Conservation (phyloP, 2,113 vertebrate genomes). For the Rhodinocichla rosea region DNA sequence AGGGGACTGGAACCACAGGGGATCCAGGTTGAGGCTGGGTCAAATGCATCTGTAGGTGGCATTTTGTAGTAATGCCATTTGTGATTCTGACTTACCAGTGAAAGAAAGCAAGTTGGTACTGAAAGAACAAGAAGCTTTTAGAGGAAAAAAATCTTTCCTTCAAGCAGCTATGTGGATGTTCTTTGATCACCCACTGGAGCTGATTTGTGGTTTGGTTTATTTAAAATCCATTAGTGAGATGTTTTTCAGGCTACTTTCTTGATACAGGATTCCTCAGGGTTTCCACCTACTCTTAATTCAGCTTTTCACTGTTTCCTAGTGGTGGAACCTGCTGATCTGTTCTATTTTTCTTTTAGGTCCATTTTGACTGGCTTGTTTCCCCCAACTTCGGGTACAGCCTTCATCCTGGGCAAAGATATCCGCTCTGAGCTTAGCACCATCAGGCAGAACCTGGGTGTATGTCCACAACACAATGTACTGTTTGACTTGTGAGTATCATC, state of each 20-base stretch:
- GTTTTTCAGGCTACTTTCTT: background rate
- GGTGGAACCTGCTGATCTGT: background rate
- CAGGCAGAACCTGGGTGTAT: conserved; percentile 91
- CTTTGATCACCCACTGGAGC: background rate
- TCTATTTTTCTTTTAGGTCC: conserved; percentile 78
- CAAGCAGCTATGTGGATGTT: background rate
- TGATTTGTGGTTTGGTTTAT: background rate
- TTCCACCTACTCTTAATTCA: background rate
- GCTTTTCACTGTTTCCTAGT: background rate
- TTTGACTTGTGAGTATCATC: conserved; percentile 90
- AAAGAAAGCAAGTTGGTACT: background rate
- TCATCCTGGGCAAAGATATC: conserved; percentile 94
- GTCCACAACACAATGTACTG: conserved; percentile 96
- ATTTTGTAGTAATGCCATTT: background rate
- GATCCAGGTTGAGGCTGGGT: background rate
- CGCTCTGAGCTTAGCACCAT: conserved; percentile 87
- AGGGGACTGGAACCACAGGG: background rate
- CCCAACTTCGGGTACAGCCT: conserved; percentile 93
- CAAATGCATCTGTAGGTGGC: background rate
- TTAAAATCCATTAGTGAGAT: background rate
- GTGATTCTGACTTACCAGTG: background rate
- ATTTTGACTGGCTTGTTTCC: conserved; percentile 96
- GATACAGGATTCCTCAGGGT: background rate
- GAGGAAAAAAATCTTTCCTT: background rate
- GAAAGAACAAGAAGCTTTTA: background rate